Percentiles rank a stretch among this genome's conserved stretches.
These are phyloP conservation scores for Dolichallabes microphthalmus DNA, from an alignment of 2,113 vertebrate species.

Conservation along the genomic window DNA sequence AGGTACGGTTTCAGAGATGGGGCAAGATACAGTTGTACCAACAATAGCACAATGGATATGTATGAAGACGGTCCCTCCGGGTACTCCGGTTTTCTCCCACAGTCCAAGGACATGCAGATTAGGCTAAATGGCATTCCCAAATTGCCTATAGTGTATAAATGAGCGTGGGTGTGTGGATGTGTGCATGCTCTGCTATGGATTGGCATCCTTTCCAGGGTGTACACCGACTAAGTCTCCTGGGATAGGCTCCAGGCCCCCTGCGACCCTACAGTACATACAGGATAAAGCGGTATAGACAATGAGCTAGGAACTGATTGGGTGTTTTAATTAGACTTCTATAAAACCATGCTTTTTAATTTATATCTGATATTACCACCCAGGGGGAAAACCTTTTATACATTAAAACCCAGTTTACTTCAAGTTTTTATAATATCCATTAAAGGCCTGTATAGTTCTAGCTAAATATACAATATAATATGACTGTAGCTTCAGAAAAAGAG, in stretches of 20 bases:
- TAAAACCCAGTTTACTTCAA: not conserved
- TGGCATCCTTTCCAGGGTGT: too few relatives aligned
- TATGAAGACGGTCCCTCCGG: not conserved
- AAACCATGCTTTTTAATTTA: not conserved
- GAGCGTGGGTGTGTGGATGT: too few relatives aligned
- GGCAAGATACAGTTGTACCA: slow-evolving; percentile 50
- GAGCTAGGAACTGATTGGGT: too few relatives aligned
- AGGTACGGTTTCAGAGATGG: slow-evolving; percentile 54
- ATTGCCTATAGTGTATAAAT: too few relatives aligned
- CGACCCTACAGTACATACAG: too few relatives aligned
- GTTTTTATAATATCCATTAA: not conserved
- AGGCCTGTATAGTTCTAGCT: not conserved
- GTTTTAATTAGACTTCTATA: not conserved
- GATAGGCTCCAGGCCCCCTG: too few relatives aligned
- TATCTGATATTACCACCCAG: not conserved
- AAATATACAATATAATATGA: not conserved
- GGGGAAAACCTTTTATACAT: not conserved
- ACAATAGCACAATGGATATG: slow-evolving; percentile 57
- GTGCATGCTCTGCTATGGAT: too few relatives aligned
- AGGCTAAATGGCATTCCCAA: too few relatives aligned
- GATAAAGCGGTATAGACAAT: too few relatives aligned
- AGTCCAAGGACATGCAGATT: too few relatives aligned
- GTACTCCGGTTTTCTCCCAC: too few relatives aligned
- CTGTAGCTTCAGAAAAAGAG: not conserved
- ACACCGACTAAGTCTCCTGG: too few relatives aligned